Conservation (phyloP, 2,113 vertebrate genomes). For the Circaetus gallicus region DNA sequence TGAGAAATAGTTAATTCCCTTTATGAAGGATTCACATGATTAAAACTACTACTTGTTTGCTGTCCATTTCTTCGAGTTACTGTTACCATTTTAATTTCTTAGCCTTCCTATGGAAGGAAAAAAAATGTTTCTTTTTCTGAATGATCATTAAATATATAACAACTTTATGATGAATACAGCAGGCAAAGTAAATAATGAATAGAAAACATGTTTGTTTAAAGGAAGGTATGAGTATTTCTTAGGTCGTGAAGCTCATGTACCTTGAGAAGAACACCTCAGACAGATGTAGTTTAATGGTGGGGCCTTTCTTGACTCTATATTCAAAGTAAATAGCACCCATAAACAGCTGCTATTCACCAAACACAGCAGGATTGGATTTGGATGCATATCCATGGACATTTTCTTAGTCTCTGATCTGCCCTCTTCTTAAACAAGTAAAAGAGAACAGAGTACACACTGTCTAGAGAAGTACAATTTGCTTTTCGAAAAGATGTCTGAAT, state of each 20-base stretch:
- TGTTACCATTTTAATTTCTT: neutral
- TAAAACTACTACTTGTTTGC: neutral
- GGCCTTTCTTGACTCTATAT: neutral
- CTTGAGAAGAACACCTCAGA: neutral
- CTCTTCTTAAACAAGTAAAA: neutral
- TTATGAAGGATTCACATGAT: neutral
- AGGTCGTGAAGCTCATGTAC: neutral
- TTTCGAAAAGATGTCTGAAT: neutral
- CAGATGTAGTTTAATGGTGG: neutral
- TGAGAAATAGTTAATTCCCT: neutral
- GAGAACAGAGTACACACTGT: neutral
- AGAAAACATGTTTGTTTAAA: neutral
- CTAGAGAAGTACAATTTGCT: neutral
- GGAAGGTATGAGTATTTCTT: neutral
- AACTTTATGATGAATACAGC: neutral
- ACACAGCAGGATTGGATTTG: conserved; percentile 1
- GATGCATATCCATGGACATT: conserved; percentile 22
- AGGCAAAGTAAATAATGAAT: neutral
- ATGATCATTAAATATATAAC: neutral
- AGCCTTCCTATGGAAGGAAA: neutral
- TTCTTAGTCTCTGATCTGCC: neutral
- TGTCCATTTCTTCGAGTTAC: neutral
- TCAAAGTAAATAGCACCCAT: conserved; percentile 39
- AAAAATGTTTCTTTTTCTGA: neutral
- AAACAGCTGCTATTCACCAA: conserved; percentile 34